These are phyloP conservation scores for Loripinus fragilis DNA, from an alignment of 2,888 invertebrate genomes.

Conservation along the genomic window DNA sequence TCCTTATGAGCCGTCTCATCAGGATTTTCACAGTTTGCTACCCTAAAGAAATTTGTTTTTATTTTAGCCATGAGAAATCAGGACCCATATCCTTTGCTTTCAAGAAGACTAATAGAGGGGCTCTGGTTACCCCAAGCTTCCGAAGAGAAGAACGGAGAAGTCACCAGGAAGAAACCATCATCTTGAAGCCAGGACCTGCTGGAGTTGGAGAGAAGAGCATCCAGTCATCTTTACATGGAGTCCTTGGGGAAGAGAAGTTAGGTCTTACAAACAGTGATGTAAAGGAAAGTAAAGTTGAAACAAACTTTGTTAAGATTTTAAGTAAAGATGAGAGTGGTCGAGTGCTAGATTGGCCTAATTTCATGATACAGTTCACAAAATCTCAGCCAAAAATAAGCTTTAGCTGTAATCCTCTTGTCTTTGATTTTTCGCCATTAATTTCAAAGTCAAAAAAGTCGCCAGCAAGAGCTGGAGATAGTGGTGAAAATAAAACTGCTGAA, in stretches of 20 bases:
- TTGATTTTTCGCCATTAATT: slow-evolving; percentile 78
- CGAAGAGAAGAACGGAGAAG: slow-evolving; percentile 51
- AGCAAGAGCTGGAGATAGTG: slow-evolving; percentile 24
- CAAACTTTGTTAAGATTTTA: slow-evolving; percentile 70
- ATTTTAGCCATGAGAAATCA: slow-evolving; percentile 58
- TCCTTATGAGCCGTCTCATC: too few relatives aligned
- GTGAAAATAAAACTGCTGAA: slow-evolving; percentile 32
- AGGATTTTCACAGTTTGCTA: too few relatives aligned
- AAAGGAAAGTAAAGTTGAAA: slow-evolving; percentile 27
- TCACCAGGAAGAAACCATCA: slow-evolving; percentile 8
- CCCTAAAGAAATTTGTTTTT: too few relatives aligned
- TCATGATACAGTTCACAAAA: slow-evolving; percentile 79
- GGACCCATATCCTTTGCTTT: slow-evolving; percentile 66
- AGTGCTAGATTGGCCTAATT: slow-evolving; percentile 79
- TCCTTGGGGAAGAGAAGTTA: background rate
- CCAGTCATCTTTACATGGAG: background rate
- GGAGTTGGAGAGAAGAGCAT: slow-evolving; percentile 8
- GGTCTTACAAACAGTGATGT: background rate
- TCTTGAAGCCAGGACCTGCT: slow-evolving; percentile 33
- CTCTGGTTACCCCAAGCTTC: slow-evolving; percentile 58
- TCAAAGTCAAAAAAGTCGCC: slow-evolving; percentile 52
- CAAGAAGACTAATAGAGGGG: slow-evolving; percentile 60
- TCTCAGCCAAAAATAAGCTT: slow-evolving; percentile 73
- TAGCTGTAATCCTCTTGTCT: slow-evolving; percentile 81
- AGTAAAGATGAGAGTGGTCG: slow-evolving; percentile 74